Conservation (phyloP, 2,888 invertebrate genomes). For the Agrotis puta region DNA sequence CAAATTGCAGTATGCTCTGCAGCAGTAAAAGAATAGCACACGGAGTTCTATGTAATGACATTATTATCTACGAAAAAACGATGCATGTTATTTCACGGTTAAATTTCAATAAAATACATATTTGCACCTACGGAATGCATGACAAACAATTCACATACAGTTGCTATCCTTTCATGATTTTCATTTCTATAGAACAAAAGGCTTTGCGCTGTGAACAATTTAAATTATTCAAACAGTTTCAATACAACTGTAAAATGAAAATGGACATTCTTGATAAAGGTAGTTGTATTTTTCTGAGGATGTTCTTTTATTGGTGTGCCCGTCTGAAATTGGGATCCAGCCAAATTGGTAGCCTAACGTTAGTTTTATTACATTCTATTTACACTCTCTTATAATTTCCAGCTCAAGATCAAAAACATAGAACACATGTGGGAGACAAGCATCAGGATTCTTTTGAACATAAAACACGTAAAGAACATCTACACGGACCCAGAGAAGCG, state of each 20-base stretch:
- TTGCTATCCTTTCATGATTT: not conserved
- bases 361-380: no score
- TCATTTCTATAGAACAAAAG: not conserved
- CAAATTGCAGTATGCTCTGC: no score
- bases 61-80: no score
- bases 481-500: constrained; percentile 92
- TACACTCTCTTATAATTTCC: constrained; percentile 49
- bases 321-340: no score
- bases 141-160: not conserved
- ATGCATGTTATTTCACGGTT: not conserved
- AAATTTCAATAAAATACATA: not conserved
- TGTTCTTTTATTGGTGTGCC: not conserved
- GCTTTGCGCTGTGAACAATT: not conserved
- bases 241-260: not conserved
- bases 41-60: no score
- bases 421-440: constrained; percentile 92
- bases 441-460: constrained; percentile 90
- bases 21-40: no score
- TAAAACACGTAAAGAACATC: constrained; percentile 92
- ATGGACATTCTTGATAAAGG: no score
- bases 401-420: constrained; percentile 92
- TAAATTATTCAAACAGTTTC: not conserved
- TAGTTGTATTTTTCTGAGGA: not conserved
- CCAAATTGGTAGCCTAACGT: no score
- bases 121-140: not conserved